phyloP scores from a whole-genome alignment of 2,113 vertebrate genomes.

The Recurvirostra avosetta region DNA sequence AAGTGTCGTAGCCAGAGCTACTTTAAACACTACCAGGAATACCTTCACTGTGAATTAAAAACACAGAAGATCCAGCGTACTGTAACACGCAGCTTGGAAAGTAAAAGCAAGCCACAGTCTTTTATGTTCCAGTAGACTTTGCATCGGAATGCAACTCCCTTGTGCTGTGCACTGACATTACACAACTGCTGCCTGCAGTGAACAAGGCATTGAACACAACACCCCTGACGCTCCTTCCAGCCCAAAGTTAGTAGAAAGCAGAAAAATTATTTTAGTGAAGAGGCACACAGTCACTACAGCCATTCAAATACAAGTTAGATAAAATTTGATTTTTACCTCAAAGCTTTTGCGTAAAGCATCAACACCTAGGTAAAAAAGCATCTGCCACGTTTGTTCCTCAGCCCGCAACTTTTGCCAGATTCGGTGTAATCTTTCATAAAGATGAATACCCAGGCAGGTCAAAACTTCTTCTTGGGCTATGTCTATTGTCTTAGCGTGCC shows the following conservation, averaged over 20 bases:
- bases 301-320: neutral
- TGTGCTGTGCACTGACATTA: neutral
- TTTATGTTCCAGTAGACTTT: neutral
- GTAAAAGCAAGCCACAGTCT: neutral
- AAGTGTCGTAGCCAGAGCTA: neutral
- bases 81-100: neutral
- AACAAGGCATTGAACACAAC: neutral
- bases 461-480: conserved; percentile 97
- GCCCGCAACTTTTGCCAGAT: conserved; percentile 97
- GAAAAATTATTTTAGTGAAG: neutral
- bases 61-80: neutral
- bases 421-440: conserved; percentile 92
- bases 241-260: neutral
- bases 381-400: conserved; percentile 97
- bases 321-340: conserved; percentile 75
- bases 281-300: neutral
- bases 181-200: neutral
- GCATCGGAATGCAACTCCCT: neutral
- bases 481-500: conserved; percentile 97
- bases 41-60: neutral
- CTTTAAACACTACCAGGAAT: neutral
- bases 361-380: conserved; percentile 93
- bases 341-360: conserved; percentile 94
- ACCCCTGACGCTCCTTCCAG: neutral
- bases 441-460: conserved; percentile 95